A percentile compares a stretch with the other conserved stretches of the same genome.
phyloP scores from a whole-genome alignment of 2,113 vertebrate species.

The Tichodroma muraria region DNA sequence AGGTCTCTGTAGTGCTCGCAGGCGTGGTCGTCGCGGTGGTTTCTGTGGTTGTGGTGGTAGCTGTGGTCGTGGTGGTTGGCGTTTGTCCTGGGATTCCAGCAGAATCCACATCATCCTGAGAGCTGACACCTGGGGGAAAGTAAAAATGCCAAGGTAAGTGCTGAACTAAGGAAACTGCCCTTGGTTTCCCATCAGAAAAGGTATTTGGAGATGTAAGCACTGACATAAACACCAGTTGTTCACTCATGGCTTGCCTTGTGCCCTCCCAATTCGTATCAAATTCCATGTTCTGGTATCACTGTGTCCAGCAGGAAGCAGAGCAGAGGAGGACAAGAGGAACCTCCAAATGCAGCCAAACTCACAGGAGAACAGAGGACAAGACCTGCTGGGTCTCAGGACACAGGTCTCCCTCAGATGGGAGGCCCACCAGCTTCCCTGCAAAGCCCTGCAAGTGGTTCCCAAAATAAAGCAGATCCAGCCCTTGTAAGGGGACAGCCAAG shows the following conservation, averaged over 20 bases:
- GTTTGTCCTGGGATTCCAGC: fast-evolving
- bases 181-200: not conserved
- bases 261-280: not conserved
- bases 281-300: fast-evolving
- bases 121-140: slow-evolving; percentile 1
- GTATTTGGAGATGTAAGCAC: not conserved
- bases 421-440: not conserved
- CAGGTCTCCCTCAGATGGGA: not conserved
- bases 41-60: too few species aligned
- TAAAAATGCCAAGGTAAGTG: not conserved
- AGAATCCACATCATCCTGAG: fast-evolving
- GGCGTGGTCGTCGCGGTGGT: fast-evolving
- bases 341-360: not conserved
- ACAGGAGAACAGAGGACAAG: not conserved
- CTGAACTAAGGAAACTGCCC: not conserved
- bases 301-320: not conserved
- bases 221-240: not conserved
- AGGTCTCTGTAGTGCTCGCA: fast-evolving
- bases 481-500: not conserved
- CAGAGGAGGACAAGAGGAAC: not conserved
- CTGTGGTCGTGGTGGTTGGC: fast-evolving
- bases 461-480: not conserved
- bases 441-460: not conserved
- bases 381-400: not conserved
- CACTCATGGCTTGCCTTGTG: not conserved